These are phyloP conservation scores for Stegana nigrithorax DNA, from an alignment of 2,888 invertebrate species.

Conservation along the genomic window DNA sequence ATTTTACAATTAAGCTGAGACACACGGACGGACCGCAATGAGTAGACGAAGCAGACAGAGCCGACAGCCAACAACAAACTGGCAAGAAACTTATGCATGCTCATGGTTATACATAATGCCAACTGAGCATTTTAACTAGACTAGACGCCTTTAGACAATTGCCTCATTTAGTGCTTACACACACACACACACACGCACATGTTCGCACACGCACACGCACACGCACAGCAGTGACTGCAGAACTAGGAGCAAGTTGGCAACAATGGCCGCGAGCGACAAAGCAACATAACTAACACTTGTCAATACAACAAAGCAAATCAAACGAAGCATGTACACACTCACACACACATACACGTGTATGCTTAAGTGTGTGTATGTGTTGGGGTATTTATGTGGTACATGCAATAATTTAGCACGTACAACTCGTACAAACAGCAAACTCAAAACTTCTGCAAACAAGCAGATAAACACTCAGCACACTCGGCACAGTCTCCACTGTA, in stretches of 20 bases:
- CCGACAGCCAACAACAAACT: slow-evolving; percentile 2
- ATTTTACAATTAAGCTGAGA: slow-evolving; percentile 50
- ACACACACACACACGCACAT: too few species aligned
- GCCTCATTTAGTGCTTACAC: not conserved
- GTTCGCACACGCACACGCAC: too few species aligned
- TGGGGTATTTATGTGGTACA: not conserved
- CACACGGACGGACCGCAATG: too few species aligned
- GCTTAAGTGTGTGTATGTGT: too few species aligned
- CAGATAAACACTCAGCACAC: not conserved
- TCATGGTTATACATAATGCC: not conserved
- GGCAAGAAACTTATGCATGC: not conserved
- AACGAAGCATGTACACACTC: too few species aligned
- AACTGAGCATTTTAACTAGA: not conserved
- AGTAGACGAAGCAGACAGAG: too few species aligned
- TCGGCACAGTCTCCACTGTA: too few species aligned
- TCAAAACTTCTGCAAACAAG: not conserved
- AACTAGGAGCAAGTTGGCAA: not conserved
- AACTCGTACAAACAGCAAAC: not conserved
- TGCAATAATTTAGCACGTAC: slow-evolving; percentile 53
- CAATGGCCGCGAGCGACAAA: slow-evolving; percentile 1
- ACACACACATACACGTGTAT: too few species aligned
- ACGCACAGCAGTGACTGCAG: too few species aligned
- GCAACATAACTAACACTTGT: slow-evolving; percentile 2
- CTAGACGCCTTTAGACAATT: slow-evolving; percentile 3
- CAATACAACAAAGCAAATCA: too few species aligned